phyloP scores from a whole-genome alignment of 2,888 invertebrate species.

The Crioceris asparagi region DNA sequence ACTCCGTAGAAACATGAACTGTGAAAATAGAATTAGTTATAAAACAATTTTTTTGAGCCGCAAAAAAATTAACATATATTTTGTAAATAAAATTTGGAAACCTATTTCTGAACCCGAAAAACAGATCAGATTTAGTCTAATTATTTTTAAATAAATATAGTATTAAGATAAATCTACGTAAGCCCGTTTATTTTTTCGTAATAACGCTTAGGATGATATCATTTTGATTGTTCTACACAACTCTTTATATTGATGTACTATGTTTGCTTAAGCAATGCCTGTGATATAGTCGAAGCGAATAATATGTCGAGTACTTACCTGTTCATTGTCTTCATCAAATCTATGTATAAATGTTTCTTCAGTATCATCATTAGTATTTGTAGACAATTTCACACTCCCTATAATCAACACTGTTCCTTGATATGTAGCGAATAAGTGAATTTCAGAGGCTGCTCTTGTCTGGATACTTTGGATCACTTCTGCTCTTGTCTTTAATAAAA shows the following conservation, averaged over 20 bases:
- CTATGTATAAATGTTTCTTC: constrained; percentile 25
- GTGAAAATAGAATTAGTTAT: constrained; percentile 16
- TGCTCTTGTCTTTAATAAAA: constrained; percentile 22
- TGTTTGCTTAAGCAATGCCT: neutral
- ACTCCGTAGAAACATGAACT: constrained; percentile 29
- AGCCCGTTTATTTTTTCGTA: no score
- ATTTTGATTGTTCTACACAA: no score
- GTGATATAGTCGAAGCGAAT: neutral
- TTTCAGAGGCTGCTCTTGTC: constrained; percentile 24
- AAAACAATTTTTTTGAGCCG: neutral
- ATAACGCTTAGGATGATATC: no score
- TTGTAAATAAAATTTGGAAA: no score
- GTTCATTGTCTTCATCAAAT: constrained; percentile 23
- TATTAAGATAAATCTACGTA: no score
- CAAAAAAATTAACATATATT: no score
- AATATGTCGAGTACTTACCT: constrained; percentile 19
- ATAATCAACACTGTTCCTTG: constrained; percentile 32
- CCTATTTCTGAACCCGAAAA: no score
- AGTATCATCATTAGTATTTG: constrained; percentile 10
- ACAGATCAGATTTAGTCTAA: no score
- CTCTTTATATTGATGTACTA: neutral
- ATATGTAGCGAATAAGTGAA: constrained; percentile 29
- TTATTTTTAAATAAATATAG: no score
- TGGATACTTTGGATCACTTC: constrained; percentile 28
- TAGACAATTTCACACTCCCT: constrained; percentile 22